Evolutionary conservation across 2,888 invertebrate genomes (phyloP).

Genomic region (Parapristionchus giblindavisi): DNA sequence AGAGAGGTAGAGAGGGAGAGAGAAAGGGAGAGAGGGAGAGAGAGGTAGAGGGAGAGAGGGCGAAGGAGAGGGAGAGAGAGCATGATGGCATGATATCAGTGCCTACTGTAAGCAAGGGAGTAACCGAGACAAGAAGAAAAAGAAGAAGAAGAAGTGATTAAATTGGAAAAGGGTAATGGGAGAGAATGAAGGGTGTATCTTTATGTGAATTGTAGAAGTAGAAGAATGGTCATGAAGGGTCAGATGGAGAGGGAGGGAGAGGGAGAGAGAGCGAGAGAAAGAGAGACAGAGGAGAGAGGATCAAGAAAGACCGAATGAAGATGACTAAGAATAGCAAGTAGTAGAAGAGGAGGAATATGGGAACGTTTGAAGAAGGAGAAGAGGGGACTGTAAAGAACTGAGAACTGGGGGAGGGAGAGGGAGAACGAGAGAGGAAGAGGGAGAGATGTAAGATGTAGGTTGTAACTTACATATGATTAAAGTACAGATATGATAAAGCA

Average conservation of each 20-base stretch:
- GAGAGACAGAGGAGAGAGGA: neutral
- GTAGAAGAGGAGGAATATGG: neutral
- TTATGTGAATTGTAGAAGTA: neutral
- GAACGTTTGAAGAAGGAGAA: neutral
- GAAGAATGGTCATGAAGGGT: neutral
- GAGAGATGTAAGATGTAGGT: too few relatives aligned
- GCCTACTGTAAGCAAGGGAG: neutral
- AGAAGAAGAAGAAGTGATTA: neutral
- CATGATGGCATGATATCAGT: neutral
- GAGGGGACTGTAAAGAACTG: neutral
- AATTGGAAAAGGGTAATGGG: neutral
- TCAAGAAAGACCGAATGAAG: neutral
- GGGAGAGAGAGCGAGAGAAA: too few relatives aligned
- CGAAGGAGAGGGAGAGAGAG: neutral
- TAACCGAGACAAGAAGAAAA: neutral
- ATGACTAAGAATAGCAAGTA: neutral
- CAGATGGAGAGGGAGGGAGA: too few relatives aligned
- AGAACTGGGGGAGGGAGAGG: neutral
- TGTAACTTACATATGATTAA: conserved; percentile 9
- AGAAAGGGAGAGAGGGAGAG: neutral
- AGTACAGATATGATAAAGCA: neutral
- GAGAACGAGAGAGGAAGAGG: neutral
- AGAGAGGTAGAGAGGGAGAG: neutral
- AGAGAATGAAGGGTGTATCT: neutral
- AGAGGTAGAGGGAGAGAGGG: neutral